Percentiles rank a stretch among this genome's conserved stretches.
phyloP scores from a whole-genome alignment of 1,140 invertebrate species.

The Scaptomyza montana region DNA sequence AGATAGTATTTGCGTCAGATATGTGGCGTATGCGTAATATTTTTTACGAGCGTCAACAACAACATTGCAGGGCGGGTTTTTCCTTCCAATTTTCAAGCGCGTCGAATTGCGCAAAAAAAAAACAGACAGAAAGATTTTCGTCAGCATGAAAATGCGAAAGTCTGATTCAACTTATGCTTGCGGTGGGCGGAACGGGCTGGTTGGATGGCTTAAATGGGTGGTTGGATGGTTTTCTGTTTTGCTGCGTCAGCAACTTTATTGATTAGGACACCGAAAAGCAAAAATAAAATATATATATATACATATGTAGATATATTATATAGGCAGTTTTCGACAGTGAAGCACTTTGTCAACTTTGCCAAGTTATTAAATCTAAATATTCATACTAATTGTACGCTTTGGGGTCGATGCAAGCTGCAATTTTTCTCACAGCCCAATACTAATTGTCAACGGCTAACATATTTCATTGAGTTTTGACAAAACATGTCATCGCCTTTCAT shows the following conservation, averaged over 20 bases:
- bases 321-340: constrained; percentile 16
- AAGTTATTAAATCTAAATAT: constrained; percentile 66
- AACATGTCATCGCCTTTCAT: not conserved
- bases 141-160: constrained; percentile 59
- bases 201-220: not conserved
- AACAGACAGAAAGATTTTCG: constrained; percentile 53
- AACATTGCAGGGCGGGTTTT: constrained; percentile 44
- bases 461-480: not conserved
- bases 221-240: not conserved
- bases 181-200: not conserved
- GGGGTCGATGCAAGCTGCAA: constrained; percentile 68
- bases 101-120: constrained; percentile 55
- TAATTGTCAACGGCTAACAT: not conserved
- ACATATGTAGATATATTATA: too few species aligned
- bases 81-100: constrained; percentile 52
- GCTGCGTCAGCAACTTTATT: constrained; percentile 74
- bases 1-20: constrained; percentile 55
- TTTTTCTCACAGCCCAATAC: constrained; percentile 50
- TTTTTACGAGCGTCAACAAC: constrained; percentile 71
- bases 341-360: constrained; percentile 33
- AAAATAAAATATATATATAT: too few species aligned
- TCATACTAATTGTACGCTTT: constrained; percentile 65
- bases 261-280: constrained; percentile 56
- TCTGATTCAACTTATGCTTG: constrained; percentile 32
- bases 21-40: constrained; percentile 77